Base-by-base conservation (phyloP, 2,113 vertebrate species). In the Psephotus haematonotus region DNA sequence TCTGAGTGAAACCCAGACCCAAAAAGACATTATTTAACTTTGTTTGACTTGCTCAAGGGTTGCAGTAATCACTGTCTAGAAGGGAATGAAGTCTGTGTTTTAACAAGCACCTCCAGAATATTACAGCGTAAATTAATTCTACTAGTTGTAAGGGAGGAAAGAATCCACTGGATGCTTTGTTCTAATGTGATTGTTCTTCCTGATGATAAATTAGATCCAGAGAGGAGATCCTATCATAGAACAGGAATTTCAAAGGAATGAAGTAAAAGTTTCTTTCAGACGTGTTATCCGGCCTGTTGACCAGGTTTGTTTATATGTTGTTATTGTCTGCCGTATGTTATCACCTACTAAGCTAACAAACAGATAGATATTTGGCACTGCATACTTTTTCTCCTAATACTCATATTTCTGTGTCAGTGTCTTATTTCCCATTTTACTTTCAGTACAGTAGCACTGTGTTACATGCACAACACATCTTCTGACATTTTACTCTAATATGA, bases 301-400 rank as follows among this genome's bases (percentile, higher is more conserved):
- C 64, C 97, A 99, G 98, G 99, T 99, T 91, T 81, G 96, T 96
- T 79, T 44, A 24, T 80, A 44, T 76, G 5, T 69, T 84, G 16
- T 78, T 87, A 27, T 50, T 23, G 0, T 20, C 22, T 68, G 13
- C 29, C 49, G 1, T 49, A 16, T 81, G n/a, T 60, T 49, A 28
- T 63, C 62, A 77, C n/a, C 6, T 87, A 28, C 17, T 69, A 62
- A 65, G 60, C 22, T 79, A 86, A 39, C 37, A 63, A 90, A 28
- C 18, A 86, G 49, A 8, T 8, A 67, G 13, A 13, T 64, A 9
- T 60, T 93, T 78, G 35, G 17, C 33, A 88, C 23, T 67, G 35
- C 78, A 78, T 75, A 33, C 4, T 92, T 92, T 88, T 86, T 18
- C 37, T 96, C 35, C 41, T 81, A 46, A 41, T 78, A 64, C 23